phyloP scores from a whole-genome alignment of 2,797 vertebrate genomes.

The Pseudomugil tenellus region DNA sequence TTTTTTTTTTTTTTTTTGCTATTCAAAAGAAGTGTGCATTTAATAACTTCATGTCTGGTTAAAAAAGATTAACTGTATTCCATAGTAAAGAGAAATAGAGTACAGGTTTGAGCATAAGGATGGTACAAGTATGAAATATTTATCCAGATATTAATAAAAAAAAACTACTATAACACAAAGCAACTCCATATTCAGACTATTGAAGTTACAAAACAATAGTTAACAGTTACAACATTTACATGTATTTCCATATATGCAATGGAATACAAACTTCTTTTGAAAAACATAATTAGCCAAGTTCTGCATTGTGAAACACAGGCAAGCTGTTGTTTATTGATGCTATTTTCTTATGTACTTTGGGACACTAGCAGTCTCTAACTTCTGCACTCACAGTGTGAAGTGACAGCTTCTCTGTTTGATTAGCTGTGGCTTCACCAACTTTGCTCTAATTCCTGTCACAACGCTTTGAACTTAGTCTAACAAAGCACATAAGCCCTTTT shows the following conservation, averaged over 20 bases:
- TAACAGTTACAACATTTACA: not conserved
- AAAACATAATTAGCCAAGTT: not conserved
- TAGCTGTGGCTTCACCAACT: conserved; percentile 11
- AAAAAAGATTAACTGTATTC: too few species aligned
- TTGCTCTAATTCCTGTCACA: conserved; percentile 35
- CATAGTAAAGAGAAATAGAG: too few species aligned
- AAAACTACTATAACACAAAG: too few species aligned
- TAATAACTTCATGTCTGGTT: too few species aligned
- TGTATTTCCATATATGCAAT: not conserved
- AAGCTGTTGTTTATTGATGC: conserved; percentile 22
- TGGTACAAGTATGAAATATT: not conserved
- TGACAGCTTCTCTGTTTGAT: conserved; percentile 44
- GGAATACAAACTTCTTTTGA: not conserved
- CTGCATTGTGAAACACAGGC: conserved; percentile 11
- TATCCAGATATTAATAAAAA: not conserved
- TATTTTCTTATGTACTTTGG: conserved; percentile 13
- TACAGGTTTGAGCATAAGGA: too few species aligned
- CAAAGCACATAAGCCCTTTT: conserved; percentile 21
- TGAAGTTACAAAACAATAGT: not conserved
- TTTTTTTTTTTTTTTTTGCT: too few species aligned
- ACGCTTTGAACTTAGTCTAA: conserved; percentile 15
- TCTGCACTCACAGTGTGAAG: conserved; percentile 21
- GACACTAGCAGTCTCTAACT: conserved; percentile 7
- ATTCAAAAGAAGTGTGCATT: too few species aligned
- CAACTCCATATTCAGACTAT: not conserved